These are phyloP conservation scores for Hesperia comma DNA, from an alignment of 2,888 invertebrate species.

Conservation along the genomic window DNA sequence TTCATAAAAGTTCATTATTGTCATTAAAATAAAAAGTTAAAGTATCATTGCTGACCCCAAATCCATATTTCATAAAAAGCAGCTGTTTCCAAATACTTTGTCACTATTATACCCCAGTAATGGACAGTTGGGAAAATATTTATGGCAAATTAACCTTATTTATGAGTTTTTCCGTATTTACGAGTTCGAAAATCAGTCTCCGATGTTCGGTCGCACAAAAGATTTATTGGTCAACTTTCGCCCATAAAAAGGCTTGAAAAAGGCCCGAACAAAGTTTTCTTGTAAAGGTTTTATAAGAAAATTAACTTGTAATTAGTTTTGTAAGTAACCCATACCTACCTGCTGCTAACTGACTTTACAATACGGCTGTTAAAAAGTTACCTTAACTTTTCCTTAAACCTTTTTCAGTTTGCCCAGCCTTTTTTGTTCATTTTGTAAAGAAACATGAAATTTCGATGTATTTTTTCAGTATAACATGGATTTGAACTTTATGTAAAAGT, in stretches of 20 bases:
- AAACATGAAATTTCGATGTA: no score
- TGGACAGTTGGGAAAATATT: slow-evolving; percentile 40
- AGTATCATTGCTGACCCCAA: not conserved
- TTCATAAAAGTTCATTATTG: no score
- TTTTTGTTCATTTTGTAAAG: no score
- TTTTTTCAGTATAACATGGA: no score
- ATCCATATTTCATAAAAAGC: slow-evolving; percentile 29
- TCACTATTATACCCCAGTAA: slow-evolving; percentile 32
- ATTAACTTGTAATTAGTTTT: slow-evolving; percentile 35
- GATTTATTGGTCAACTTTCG: slow-evolving; percentile 32
- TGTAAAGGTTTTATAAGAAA: slow-evolving; percentile 28
- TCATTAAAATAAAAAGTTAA: not conserved
- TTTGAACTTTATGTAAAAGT: no score
- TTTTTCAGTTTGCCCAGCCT: not conserved
- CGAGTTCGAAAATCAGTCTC: slow-evolving; percentile 29
- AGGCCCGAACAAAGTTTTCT: slow-evolving; percentile 21
- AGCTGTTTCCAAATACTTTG: slow-evolving; percentile 28
- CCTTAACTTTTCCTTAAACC: not conserved
- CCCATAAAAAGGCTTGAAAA: slow-evolving; percentile 34
- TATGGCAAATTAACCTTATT: slow-evolving; percentile 49
- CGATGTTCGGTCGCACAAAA: slow-evolving; percentile 16
- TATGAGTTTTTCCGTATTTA: slow-evolving; percentile 40
- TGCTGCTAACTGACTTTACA: not conserved
- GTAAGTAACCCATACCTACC: slow-evolving; percentile 7
- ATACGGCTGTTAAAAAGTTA: not conserved